phyloP scores from a whole-genome alignment of 1,140 invertebrate genomes.

The Drosophila pseudoananassae region DNA sequence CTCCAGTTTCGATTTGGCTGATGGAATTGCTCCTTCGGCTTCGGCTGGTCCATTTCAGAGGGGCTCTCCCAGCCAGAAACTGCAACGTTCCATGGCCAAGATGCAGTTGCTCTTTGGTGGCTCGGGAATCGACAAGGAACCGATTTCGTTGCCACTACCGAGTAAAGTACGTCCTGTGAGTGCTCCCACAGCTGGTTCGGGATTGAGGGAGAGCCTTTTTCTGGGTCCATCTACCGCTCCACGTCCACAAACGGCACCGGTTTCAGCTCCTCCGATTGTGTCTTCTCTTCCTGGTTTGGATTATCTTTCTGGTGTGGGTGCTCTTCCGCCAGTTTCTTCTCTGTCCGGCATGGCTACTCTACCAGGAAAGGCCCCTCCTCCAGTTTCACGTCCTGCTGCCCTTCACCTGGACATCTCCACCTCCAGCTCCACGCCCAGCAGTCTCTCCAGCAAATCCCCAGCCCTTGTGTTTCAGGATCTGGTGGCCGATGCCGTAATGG shows the following conservation, averaged over 20 bases:
- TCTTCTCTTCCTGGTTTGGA: no score
- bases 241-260: slow-evolving; percentile 58
- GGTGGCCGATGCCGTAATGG: neutral
- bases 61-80: neutral
- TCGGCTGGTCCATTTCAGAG: neutral
- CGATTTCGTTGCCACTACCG: neutral
- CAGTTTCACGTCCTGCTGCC: neutral
- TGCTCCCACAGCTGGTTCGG: slow-evolving; percentile 34
- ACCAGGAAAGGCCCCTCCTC: no score
- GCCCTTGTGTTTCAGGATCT: slow-evolving; percentile 15
- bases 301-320: no score
- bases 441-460: neutral
- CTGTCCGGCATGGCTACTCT: no score
- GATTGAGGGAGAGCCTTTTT: neutral
- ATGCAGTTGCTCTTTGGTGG: slow-evolving; percentile 69
- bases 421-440: slow-evolving; percentile 8
- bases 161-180: slow-evolving; percentile 38
- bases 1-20: neutral
- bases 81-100: slow-evolving; percentile 63
- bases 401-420: neutral
- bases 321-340: no score
- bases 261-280: neutral
- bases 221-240: neutral
- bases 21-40: neutral
- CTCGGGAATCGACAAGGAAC: neutral